Evolutionary conservation across 2,797 vertebrate genomes (phyloP).

Genomic region (Mionectes olivaceus): DNA sequence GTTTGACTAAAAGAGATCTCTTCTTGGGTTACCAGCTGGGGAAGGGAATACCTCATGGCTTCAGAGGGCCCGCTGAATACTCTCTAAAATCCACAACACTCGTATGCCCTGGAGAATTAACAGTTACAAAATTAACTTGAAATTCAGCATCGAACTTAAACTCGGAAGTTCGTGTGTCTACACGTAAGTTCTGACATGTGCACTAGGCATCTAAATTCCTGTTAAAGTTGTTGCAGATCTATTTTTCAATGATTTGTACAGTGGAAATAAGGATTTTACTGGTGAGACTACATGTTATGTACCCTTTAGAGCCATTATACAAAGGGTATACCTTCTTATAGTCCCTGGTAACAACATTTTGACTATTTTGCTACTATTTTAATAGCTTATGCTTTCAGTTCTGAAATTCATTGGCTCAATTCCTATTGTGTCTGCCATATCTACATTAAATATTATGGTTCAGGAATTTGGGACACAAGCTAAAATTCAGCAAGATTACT

Average conservation of each 20-base stretch:
- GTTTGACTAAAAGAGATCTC: neutral
- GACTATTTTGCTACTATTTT: neutral
- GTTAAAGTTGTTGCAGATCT: neutral
- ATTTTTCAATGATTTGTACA: neutral
- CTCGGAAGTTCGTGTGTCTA: fast-evolving
- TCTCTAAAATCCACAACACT: neutral
- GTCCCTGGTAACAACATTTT: neutral
- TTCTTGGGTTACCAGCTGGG: neutral
- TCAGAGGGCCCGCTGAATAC: neutral
- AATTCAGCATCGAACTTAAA: neutral
- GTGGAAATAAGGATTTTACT: neutral
- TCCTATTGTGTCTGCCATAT: neutral
- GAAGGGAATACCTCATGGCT: neutral
- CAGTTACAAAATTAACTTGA: neutral
- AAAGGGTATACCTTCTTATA: neutral
- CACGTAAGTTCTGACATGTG: fast-evolving
- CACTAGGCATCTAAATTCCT: neutral
- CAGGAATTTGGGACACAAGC: neutral
- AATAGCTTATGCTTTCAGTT: neutral
- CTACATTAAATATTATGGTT: neutral
- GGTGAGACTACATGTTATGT: neutral
- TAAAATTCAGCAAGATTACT: neutral
- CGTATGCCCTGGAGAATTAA: neutral
- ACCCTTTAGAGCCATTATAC: neutral
- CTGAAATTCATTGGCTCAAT: neutral